Conservation (phyloP, 2,888 invertebrate genomes). For the Phaedon cochleariae region DNA sequence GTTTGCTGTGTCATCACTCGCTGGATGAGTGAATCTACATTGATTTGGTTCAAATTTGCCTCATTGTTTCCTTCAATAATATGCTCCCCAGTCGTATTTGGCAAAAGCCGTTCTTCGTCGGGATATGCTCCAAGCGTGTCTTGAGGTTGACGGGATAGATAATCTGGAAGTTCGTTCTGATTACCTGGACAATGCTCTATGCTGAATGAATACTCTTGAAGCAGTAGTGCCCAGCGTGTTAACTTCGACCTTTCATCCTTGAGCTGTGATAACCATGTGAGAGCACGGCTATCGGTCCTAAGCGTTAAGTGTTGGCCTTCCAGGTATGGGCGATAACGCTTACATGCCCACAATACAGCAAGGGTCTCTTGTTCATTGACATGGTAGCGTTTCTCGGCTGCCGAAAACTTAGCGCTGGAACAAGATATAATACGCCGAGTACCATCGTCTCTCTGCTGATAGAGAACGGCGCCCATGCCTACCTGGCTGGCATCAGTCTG, state of each 20-base stretch:
- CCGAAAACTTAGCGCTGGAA: background rate
- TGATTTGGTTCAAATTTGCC: no score
- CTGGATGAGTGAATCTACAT: no score
- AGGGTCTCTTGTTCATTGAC: background rate
- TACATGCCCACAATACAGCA: background rate
- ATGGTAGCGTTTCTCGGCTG: background rate
- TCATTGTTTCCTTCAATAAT: background rate
- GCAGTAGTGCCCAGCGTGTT: background rate
- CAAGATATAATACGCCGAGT: background rate
- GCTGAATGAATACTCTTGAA: background rate
- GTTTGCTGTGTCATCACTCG: no score
- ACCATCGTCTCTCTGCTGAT: background rate
- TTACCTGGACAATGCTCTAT: background rate
- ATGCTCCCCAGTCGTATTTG: background rate
- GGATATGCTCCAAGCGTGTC: background rate
- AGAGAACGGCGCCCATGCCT: background rate
- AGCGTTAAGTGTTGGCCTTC: background rate
- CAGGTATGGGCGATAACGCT: background rate
- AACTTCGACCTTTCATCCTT: background rate
- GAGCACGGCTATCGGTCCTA: background rate
- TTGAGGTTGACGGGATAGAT: background rate
- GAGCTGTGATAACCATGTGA: background rate
- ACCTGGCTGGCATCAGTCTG: background rate
- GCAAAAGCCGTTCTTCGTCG: background rate
- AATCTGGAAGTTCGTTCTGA: background rate